Conservation (phyloP, 2,113 vertebrate species). For the Mastomys coucha region DNA sequence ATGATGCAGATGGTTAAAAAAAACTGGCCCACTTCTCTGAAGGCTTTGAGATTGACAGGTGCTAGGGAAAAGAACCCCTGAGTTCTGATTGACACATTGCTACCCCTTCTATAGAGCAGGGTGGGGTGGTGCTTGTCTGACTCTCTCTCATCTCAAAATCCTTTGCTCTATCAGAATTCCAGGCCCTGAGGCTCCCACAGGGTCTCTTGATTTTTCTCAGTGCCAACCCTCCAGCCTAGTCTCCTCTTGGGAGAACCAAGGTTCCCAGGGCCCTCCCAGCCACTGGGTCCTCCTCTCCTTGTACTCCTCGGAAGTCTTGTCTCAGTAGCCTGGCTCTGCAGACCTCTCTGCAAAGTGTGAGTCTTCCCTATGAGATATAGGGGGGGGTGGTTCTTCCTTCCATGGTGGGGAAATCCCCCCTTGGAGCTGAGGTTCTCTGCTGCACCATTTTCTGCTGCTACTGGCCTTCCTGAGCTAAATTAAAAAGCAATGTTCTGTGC, state of each 20-base stretch:
- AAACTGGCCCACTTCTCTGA: background rate
- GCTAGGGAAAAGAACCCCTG: background rate
- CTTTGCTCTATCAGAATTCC: background rate
- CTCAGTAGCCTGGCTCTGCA: background rate
- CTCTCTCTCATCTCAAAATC: background rate
- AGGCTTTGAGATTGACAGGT: background rate
- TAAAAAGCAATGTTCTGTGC: conserved; percentile 88
- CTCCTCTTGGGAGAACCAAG: background rate
- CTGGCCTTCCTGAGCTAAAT: conserved; percentile 88
- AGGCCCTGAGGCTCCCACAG: background rate
- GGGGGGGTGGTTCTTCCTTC: background rate
- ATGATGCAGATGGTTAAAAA: background rate
- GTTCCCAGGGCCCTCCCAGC: background rate
- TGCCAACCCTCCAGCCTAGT: background rate
- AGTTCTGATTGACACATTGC: background rate
- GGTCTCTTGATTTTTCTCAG: background rate
- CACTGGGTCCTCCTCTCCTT: background rate
- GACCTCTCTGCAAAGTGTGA: conserved; percentile 57
- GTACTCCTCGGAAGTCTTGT: conserved; percentile 36
- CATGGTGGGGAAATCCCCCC: background rate
- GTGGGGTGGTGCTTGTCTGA: background rate
- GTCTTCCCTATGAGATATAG: conserved; percentile 27
- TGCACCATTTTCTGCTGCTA: conserved; percentile 83
- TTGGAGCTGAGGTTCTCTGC: conserved; percentile 39
- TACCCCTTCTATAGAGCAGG: background rate